A percentile compares a stretch with the other conserved stretches of the same genome.
Conservation (phyloP, 1,140 invertebrate genomes). For the Lepidostoma basale region DNA sequence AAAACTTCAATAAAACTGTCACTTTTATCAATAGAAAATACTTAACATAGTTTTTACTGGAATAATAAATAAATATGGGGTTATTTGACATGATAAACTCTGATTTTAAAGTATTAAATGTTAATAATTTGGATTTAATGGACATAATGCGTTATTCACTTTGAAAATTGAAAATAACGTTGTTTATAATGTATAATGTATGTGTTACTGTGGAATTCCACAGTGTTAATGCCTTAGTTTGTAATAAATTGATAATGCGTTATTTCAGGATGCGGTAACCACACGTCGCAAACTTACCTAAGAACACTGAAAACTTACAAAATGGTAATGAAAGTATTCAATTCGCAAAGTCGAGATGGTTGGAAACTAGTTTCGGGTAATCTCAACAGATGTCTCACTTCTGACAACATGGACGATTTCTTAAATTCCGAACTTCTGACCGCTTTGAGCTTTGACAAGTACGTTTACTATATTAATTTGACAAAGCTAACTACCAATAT, state of each 20-base stretch:
- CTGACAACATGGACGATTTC: constrained; percentile 61
- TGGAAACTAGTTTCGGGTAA: constrained; percentile 62
- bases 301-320: constrained; percentile 64
- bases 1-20: no score
- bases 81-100: neutral
- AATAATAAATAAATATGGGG: no score
- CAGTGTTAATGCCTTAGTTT: neutral
- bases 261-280: constrained; percentile 57
- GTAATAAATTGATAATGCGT: neutral
- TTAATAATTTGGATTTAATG: neutral
- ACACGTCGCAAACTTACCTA: constrained; percentile 59
- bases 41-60: no score
- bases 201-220: neutral
- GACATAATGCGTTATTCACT: neutral
- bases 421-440: constrained; percentile 62
- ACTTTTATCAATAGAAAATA: no score
- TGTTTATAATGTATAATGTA: neutral
- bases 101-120: neutral
- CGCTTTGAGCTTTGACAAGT: constrained; percentile 70
- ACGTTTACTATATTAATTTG: constrained; percentile 49
- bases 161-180: neutral
- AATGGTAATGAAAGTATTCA: constrained; percentile 64
- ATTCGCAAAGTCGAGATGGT: constrained; percentile 48
- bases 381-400: constrained; percentile 54
- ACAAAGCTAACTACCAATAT: neutral